These are phyloP conservation scores for Molossus alvarezi DNA, from an alignment of 2,797 vertebrate species.

Conservation along the genomic window DNA sequence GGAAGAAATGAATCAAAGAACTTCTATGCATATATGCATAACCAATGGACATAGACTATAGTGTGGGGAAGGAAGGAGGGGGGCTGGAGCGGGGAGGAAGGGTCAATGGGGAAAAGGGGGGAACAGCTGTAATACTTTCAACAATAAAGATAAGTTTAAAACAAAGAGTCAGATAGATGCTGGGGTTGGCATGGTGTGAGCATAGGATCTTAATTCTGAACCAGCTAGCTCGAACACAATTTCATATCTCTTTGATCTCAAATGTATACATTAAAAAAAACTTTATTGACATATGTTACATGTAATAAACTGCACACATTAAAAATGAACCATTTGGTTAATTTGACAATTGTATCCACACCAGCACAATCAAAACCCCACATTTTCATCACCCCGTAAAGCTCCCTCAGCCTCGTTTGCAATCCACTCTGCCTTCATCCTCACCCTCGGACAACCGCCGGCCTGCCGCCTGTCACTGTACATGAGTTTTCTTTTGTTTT, in stretches of 20 bases:
- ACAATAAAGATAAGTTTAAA: too few relatives aligned
- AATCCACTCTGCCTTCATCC: background rate
- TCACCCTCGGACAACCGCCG: background rate
- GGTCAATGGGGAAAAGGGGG: too few relatives aligned
- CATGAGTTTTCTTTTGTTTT: background rate
- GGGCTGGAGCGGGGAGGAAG: too few relatives aligned
- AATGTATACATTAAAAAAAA: background rate
- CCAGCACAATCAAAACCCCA: background rate
- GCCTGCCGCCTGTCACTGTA: background rate
- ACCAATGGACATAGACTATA: too few relatives aligned
- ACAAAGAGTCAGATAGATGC: background rate
- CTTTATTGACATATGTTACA: background rate
- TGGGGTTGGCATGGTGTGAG: background rate
- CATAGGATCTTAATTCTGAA: background rate
- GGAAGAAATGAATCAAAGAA: too few relatives aligned
- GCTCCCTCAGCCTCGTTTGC: background rate
- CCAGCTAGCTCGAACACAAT: background rate
- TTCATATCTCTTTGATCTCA: background rate
- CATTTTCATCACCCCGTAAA: background rate
- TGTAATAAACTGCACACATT: background rate
- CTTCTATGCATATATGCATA: too few relatives aligned
- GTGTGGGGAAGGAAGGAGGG: too few relatives aligned
- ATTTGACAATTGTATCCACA: background rate
- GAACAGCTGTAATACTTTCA: too few relatives aligned
- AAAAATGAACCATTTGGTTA: background rate